Evolutionary conservation across 1,140 invertebrate species (phyloP), one percentile per base, ranked within the genome.

Genomic region (Halyomorpha halys): DNA sequence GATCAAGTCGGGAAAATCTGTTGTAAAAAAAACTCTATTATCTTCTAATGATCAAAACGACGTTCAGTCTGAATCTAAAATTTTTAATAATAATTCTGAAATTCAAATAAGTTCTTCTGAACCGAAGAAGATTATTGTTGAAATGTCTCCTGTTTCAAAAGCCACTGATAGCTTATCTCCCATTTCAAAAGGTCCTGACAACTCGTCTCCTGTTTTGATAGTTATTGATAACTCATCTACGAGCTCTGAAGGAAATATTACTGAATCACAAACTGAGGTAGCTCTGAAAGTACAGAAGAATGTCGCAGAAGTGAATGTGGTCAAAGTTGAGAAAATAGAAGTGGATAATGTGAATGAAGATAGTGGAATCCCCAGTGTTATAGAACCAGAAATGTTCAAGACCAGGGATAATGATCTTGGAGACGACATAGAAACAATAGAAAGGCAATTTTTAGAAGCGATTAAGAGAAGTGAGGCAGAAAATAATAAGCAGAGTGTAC

Each of bases 81-180:
- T 56, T 11, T 18, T 56, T 15, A 23, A 56, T 4, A 23, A 56
- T 27, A 56, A 25, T 56, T 56, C 53, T 56, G 23, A 56, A 23
- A 27, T 25, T 56, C 53, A 56, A 9, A 56, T 56, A 9, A 56
- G 23, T 11, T 16, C 15, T 25, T 23, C 18, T 25, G 53, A 56
- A 23, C 23, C 53, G 4, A 23, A 21, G 15, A 56, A 56, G 5
- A 49, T 49, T 18, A 21, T 49, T 5, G 53, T 56, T 27, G 53
- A 56, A 49, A 49, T 49, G 47, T 49, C 47, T 49, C 47, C 47
- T 49, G 21, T 39, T 39, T 39, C 34, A 13, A 39, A 8, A 11
- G 13, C 1, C 13, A 39, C 11, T 11, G 34, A 39, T 11, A 39
- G 6, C 34, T 39, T 9, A 1, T 13, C 34, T 39, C 4, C 4